Base-by-base conservation (phyloP, 2,797 vertebrate species). In the Xiphorhynchus erythropygius region DNA sequence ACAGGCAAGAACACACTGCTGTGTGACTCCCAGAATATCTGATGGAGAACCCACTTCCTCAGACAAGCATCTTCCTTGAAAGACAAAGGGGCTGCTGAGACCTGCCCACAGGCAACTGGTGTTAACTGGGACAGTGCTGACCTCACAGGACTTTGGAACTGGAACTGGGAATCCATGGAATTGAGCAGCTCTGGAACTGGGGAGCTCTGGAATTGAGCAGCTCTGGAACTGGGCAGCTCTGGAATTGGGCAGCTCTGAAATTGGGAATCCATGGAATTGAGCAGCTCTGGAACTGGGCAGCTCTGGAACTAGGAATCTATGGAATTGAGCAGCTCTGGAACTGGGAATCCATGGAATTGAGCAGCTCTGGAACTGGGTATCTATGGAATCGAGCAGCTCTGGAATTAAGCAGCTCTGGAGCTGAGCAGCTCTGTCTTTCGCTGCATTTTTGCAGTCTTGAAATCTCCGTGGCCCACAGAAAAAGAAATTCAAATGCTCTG, bases 1-100 rank as follows among this genome's bases (percentile, higher is more conserved):
- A 23, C 24, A 25, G 62, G 42, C 59, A 65, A 65, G 15, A 12
- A 46, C 42, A 14, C 37, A 6, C 27, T 71, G 69, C 27, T 46
- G 74, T 71, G 46, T 65, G 71, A 68, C 21, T 50, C 5, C 27
- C 39, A 25, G 39, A 59, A 1, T 5, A 27, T 47, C 75, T 60
- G 84, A 52, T 74, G 74, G 25, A 92, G 86, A 68, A 46, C 19
- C 56, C 42, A 32, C 25, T 57, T 53, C 60, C 84, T 76, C 74
- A 27, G 90, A 84, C 78, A 92, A 90, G 55, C 24, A 89, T 89
- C 94, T 94, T 78, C 89, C 84, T 89, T 95, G 70, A 84, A 75
- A 90, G 69, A 68, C 24, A 11, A 42, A 60, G 80, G 0, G 9
- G 33, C 76, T 81, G 65, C 68, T 44, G 6, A 44, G 59, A 33